Percentiles rank a stretch among this genome's conserved stretches.
phyloP scores from a whole-genome alignment of 2,797 vertebrate species.

The Gymnothorax reevesii region DNA sequence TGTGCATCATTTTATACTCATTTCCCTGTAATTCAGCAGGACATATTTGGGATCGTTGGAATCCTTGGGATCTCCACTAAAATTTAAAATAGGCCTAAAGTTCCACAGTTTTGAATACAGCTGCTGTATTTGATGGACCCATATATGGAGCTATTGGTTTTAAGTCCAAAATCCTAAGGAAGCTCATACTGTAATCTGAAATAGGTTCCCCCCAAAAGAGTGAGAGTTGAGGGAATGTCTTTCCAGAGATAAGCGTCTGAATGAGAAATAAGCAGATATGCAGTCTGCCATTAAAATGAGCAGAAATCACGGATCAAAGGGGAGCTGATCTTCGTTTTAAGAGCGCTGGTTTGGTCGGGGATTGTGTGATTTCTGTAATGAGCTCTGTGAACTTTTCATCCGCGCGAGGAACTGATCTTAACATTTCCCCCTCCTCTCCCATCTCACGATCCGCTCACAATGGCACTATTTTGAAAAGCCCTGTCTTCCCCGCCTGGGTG shows the following conservation, averaged over 20 bases:
- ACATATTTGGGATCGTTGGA: too few species aligned
- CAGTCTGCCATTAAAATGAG: slow-evolving; percentile 34
- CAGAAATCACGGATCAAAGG: slow-evolving; percentile 39
- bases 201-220: too few species aligned
- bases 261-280: slow-evolving; percentile 40
- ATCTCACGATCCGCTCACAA: slow-evolving; percentile 26
- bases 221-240: neutral
- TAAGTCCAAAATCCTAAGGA: too few species aligned
- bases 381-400: slow-evolving; percentile 40
- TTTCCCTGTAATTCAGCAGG: too few species aligned
- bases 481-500: slow-evolving; percentile 18
- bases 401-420: neutral
- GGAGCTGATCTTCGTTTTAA: slow-evolving; percentile 56
- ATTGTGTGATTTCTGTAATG: slow-evolving; percentile 52
- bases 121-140: too few species aligned
- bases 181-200: too few species aligned
- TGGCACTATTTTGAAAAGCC: slow-evolving; percentile 22
- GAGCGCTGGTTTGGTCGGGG: slow-evolving; percentile 49
- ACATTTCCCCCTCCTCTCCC: neutral
- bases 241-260: slow-evolving; percentile 42
- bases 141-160: too few species aligned
- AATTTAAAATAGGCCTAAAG: too few species aligned
- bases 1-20: too few species aligned
- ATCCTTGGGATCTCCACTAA: too few species aligned
- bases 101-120: too few species aligned